A percentile compares a stretch with the other conserved stretches of the same genome.
phyloP scores from a whole-genome alignment of 2,797 vertebrate species.

The Acanthurus leucopareius region DNA sequence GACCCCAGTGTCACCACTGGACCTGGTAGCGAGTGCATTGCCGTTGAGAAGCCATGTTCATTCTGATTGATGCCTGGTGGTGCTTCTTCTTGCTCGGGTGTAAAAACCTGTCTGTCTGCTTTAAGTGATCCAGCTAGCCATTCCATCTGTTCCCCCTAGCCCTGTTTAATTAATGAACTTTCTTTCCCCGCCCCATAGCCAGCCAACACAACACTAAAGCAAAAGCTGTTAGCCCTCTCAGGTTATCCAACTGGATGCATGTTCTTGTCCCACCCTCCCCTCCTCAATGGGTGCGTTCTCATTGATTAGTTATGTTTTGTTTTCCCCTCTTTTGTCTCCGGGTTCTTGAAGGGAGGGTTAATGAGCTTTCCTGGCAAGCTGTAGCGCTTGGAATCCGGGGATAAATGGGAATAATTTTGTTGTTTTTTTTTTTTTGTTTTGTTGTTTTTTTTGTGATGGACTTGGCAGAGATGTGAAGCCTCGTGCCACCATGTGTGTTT shows the following conservation, averaged over 20 bases:
- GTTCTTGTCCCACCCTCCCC: slow-evolving; percentile 60
- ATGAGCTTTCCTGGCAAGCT: slow-evolving; percentile 84
- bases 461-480: slow-evolving; percentile 79
- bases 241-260: slow-evolving; percentile 89
- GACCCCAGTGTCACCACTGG: slow-evolving; percentile 49
- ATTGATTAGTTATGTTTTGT: slow-evolving; percentile 87
- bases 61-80: slow-evolving; percentile 91
- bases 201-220: slow-evolving; percentile 79
- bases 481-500: slow-evolving; percentile 66
- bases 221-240: slow-evolving; percentile 90
- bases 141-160: slow-evolving; percentile 96
- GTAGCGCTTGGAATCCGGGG: slow-evolving; percentile 74
- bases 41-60: slow-evolving; percentile 73
- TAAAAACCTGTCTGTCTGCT: slow-evolving; percentile 91
- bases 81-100: slow-evolving; percentile 85
- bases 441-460: slow-evolving; percentile 65
- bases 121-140: slow-evolving; percentile 93
- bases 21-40: slow-evolving; percentile 39
- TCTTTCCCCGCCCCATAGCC: slow-evolving; percentile 82
- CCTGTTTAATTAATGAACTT: slow-evolving; percentile 99
- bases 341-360: slow-evolving; percentile 84
- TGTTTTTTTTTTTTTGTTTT: slow-evolving; percentile 42
- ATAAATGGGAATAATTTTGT: slow-evolving; percentile 84
- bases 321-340: slow-evolving; percentile 80
- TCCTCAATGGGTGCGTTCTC: slow-evolving; percentile 75